A percentile compares a stretch with the other conserved stretches of the same genome.
These are phyloP conservation scores for Ectobius pallidus DNA, from an alignment of 2,888 invertebrate genomes.

Conservation along the genomic window DNA sequence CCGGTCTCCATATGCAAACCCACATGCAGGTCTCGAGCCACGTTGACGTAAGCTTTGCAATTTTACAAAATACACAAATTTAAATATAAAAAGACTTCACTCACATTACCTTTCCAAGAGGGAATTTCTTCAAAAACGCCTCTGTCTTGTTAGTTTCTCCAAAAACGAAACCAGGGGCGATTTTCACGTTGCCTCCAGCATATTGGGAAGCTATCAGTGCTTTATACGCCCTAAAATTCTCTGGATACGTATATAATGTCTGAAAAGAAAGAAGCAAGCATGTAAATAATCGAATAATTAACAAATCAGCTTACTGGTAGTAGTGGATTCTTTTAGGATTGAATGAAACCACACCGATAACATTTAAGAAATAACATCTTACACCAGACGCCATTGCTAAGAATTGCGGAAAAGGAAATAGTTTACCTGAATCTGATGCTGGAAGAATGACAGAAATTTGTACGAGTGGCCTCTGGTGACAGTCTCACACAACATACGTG, in stretches of 20 bases:
- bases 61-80: background rate
- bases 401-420: conserved; percentile 51
- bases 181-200: conserved; percentile 85
- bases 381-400: conserved; percentile 61
- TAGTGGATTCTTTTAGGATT: conserved; percentile 24
- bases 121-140: conserved; percentile 91
- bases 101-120: conserved; percentile 88
- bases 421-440: too few relatives aligned
- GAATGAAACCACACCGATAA: conserved; percentile 10
- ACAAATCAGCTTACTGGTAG: background rate
- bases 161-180: conserved; percentile 85
- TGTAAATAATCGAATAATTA: conserved; percentile 9
- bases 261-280: conserved; percentile 55
- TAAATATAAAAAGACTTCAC: background rate
- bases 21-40: background rate
- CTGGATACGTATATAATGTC: conserved; percentile 98
- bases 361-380: conserved; percentile 51
- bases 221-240: conserved; percentile 98
- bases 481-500: background rate
- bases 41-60: background rate
- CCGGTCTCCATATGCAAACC: conserved; percentile 11
- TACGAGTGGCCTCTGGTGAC: background rate
- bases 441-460: too few relatives aligned
- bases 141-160: conserved; percentile 91
- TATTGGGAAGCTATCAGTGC: conserved; percentile 97